Base-by-base conservation (phyloP, 2,888 invertebrate genomes). In the Galeruca laticollis region DNA sequence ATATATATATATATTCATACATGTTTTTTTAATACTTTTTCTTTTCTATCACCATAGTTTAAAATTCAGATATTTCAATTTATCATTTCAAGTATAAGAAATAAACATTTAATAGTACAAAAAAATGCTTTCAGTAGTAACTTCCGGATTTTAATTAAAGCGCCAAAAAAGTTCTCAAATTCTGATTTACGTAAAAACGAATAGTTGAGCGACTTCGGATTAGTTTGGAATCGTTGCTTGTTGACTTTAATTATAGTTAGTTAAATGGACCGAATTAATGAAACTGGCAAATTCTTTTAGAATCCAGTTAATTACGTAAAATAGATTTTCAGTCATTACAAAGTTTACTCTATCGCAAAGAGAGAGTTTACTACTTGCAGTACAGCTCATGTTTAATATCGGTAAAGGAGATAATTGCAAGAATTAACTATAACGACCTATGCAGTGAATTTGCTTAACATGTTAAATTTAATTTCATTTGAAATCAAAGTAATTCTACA, bases 171-270 rank as follows among this genome's bases (percentile, higher is more conserved):
- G 21, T 61, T 37, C 40, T 26, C 31, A 31, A 62, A 52, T 62
- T 37, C 35, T 8, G 21, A 62, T 62, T 62, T 62, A 52, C 62
- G 51, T 62, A 62, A 62, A 62, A 62, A 62, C 62, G 35, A 35
- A 62, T 62, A 62, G 62, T 62, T 52, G 33, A 52, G 51, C 62
- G 62, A 62, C 62, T 62, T 62, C 10, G 52, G 21, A 62, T 62
- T 62, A 62, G 62, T 62, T 62, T 21, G 49, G 49, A 61, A 49
- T 18, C 26, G 21, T 60, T 26, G 33, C 21, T 47, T 61, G 61
- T 49, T 33, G 61, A 49, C 37, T 62, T 62, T 62, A 51, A 62
- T 62, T 62, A 51, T 33, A 33, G 11, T n/a, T 35, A 35, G 43
- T 37, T 62, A 51, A 51, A 52, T 52, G 49, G 37, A 62, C 13